Evolutionary conservation across 2,888 invertebrate species (phyloP).

Genomic region (Monochamus alternatus): DNA sequence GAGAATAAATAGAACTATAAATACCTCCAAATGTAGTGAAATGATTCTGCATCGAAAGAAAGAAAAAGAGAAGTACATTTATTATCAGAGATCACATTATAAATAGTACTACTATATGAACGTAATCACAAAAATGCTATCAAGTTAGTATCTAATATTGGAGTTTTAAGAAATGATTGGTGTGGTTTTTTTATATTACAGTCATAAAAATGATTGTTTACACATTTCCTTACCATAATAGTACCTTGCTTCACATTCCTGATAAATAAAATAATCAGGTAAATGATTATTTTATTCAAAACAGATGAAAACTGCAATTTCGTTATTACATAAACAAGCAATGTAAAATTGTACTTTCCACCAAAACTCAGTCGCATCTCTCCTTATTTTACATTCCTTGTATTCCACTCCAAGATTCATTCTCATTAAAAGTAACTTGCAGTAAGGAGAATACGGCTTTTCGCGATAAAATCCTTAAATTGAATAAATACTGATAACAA

Average conservation of each 20-base stretch:
- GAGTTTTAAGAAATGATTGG: conserved; percentile 59
- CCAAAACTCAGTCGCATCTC: conserved; percentile 33
- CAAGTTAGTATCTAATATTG: conserved; percentile 44
- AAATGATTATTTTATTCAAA: conserved; percentile 18
- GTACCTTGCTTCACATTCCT: conserved; percentile 9
- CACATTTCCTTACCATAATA: conserved; percentile 34
- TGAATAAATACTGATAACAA: conserved; percentile 11
- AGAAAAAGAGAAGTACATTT: conserved; percentile 20
- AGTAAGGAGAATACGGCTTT: not conserved
- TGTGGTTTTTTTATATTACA: conserved; percentile 55
- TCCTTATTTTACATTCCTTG: conserved; percentile 13
- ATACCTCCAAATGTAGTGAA: conserved; percentile 3
- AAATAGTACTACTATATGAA: conserved; percentile 20
- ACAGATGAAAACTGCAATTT: conserved; percentile 20
- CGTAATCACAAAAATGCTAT: conserved; percentile 30
- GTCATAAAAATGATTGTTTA: conserved; percentile 57
- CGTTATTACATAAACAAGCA: not conserved
- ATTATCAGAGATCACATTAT: conserved; percentile 32
- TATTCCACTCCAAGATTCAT: conserved; percentile 14
- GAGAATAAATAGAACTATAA: too few relatives aligned
- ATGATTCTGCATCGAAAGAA: not conserved
- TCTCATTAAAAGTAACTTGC: not conserved
- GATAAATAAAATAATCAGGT: conserved; percentile 14
- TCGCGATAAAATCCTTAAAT: not conserved
- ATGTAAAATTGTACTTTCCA: conserved; percentile 11